Base-by-base conservation (phyloP, 2,113 vertebrate genomes). In the Apteryx owenii region DNA sequence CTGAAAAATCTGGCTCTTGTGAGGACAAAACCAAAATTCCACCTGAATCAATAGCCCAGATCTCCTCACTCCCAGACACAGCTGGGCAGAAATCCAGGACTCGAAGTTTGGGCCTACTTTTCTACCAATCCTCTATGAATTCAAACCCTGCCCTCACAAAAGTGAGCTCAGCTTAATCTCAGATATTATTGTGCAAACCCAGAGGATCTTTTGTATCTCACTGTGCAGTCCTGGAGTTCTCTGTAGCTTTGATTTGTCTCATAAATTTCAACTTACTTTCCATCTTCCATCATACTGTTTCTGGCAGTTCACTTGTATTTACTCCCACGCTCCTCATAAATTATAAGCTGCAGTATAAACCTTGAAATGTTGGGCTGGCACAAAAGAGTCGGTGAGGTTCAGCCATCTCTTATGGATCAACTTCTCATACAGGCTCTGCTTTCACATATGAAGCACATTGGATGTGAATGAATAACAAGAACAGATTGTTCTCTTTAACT, bases 391-490 rank as follows among this genome's bases (percentile, higher is more conserved):
- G 25, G 33, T 20, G 33, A 86, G 29, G 56, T 48, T 92, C 76
- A 82, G 40, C 19, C 25, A 58, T 22, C 56, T 51, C 50, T 33
- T 3, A 5, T 0, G 25, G 71, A 53, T n/a, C 89, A 82, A 11
- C 9, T 81, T 78, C 70, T 76, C 53, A 25, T 21, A 4, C 14
- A 81, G 54, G 8, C 40, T 68, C 28, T 19, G 9, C 10, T 53
- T 21, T 2, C 48, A 44, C 11, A 22, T 19, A 8, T 0, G 0
- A 25, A 42, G 8, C 21, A 29, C 8, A 3, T 9, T 80, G 33
- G 40, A 31, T 28, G 25, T 18, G 48, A 54, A 69, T 38, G 7
- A 81, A 20, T 10, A 91, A n/a, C 70, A 82, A 81, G 40, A 75
- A 56, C 4, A 60, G 23, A 16, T 9, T 89, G 46, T 17, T 72